Evolutionary conservation across 2,113 vertebrate genomes (phyloP).

Genomic region (Anhinga rufa): DNA sequence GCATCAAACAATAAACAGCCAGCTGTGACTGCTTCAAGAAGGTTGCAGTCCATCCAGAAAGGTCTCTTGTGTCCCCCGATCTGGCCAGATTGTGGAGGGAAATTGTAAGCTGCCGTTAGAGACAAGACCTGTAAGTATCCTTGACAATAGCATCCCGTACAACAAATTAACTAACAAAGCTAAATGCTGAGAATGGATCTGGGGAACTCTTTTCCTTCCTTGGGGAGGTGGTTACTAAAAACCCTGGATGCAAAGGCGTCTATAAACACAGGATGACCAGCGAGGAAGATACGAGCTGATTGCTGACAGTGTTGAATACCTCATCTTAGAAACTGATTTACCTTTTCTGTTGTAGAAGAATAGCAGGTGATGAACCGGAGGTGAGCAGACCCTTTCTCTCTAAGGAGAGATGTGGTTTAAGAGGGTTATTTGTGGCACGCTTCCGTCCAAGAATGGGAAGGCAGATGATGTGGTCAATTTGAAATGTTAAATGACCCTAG

Average conservation of each 20-base stretch:
- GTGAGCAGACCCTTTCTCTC: background rate
- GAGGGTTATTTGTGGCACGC: background rate
- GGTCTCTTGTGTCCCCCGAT: background rate
- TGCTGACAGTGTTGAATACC: background rate
- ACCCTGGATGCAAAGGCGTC: background rate
- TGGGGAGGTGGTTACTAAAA: background rate
- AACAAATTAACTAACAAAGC: background rate
- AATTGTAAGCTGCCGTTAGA: background rate
- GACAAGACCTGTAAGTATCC: too few species aligned
- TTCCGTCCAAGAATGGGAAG: background rate
- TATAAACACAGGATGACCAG: background rate
- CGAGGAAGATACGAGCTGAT: background rate
- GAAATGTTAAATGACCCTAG: background rate
- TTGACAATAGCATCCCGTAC: background rate
- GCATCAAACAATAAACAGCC: background rate
- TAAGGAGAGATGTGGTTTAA: background rate
- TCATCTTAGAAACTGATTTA: background rate
- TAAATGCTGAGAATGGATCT: background rate
- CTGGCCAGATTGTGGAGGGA: background rate
- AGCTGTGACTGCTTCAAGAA: background rate
- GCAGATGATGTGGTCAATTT: background rate
- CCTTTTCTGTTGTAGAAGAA: background rate
- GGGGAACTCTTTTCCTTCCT: background rate
- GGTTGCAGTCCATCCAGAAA: background rate
- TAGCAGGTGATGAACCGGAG: background rate